Percentiles rank a stretch among this genome's conserved stretches.
phyloP scores from a whole-genome alignment of 1,140 invertebrate genomes.

The Phocides pigmalion region DNA sequence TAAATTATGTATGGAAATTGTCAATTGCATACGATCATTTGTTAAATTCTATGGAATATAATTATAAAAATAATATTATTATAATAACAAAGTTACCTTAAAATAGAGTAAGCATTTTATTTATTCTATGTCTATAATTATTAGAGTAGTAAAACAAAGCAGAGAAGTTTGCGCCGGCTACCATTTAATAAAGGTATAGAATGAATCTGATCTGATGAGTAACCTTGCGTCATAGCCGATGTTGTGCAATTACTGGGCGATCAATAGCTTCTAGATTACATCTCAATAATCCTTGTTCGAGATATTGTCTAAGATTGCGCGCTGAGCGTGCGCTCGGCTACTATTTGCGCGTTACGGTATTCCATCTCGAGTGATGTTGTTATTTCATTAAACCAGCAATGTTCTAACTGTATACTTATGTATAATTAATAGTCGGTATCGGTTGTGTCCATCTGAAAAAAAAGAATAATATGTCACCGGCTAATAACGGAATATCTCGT shows the following conservation, averaged over 20 bases:
- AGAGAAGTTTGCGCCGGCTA: conserved; percentile 48
- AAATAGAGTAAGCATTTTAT: too few species aligned
- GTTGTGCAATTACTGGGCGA: conserved; percentile 71
- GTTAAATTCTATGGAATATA: too few species aligned
- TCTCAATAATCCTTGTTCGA: conserved; percentile 77
- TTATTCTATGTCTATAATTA: too few species aligned
- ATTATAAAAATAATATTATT: too few species aligned
- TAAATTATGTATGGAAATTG: too few species aligned
- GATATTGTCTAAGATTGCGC: conserved; percentile 66
- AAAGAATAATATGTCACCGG: conserved; percentile 35
- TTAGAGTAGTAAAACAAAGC: not conserved
- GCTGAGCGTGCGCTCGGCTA: conserved; percentile 56
- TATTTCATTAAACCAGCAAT: conserved; percentile 31
- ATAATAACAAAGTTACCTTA: too few species aligned
- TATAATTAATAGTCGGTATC: conserved; percentile 8
- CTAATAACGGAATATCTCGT: conserved; percentile 55
- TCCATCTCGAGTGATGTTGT: conserved; percentile 25
- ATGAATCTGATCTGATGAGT: conserved; percentile 67
- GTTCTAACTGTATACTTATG: not conserved
- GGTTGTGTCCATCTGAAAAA: not conserved
- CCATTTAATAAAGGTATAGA: conserved; percentile 78
- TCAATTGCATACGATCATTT: too few species aligned
- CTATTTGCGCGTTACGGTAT: conserved; percentile 65
- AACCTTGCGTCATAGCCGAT: conserved; percentile 63
- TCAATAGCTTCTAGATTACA: conserved; percentile 79